Evolutionary conservation across 1,140 invertebrate genomes (phyloP).

Genomic region (Mizuhopecten yessoensis): DNA sequence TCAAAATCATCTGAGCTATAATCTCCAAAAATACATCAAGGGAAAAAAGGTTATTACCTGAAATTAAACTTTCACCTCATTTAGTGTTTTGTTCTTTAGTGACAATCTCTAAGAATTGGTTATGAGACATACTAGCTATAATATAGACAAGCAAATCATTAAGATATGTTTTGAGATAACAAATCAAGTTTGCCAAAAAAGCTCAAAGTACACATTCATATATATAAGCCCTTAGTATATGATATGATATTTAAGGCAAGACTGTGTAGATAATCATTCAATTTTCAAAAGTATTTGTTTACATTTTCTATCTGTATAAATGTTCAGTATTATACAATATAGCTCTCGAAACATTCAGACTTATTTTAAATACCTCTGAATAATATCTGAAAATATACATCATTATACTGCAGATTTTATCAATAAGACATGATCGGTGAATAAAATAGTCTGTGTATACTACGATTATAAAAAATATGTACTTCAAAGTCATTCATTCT

Average conservation of each 20-base stretch:
- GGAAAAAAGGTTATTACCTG: no score
- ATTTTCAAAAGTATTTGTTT: background rate
- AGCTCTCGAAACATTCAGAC: background rate
- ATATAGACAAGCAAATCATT: background rate
- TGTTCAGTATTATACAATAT: background rate
- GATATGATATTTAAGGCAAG: background rate
- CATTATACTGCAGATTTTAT: background rate
- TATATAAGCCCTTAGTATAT: background rate
- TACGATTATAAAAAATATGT: background rate
- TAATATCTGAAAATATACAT: background rate
- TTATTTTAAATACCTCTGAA: background rate
- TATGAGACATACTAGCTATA: no score
- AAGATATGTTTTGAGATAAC: background rate
- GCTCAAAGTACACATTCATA: background rate
- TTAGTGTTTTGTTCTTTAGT: no score
- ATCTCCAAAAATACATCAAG: no score
- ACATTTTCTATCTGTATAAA: background rate
- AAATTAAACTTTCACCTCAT: no score
- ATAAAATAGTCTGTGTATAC: background rate
- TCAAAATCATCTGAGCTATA: no score
- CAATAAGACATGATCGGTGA: constrained; percentile 14
- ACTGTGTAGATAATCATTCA: background rate
- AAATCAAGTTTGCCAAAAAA: background rate
- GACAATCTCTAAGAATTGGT: no score
- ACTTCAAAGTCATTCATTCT: constrained; percentile 12